Conservation (phyloP, 2,888 invertebrate genomes). For the Prenolepis imparis region DNA sequence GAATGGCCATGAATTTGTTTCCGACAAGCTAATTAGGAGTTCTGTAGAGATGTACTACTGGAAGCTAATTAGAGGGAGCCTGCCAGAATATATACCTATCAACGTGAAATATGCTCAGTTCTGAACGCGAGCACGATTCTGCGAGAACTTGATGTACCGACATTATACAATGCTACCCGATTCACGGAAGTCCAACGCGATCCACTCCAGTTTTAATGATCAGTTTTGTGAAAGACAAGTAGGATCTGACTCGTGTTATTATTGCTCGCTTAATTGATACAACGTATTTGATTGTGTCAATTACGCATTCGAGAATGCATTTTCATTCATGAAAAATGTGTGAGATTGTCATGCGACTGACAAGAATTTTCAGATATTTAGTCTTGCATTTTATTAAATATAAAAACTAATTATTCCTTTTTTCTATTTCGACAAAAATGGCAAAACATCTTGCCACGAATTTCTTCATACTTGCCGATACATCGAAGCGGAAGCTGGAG, state of each 20-base stretch:
- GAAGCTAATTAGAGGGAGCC: constrained; percentile 32
- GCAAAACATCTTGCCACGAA: too few species aligned
- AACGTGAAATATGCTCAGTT: constrained; percentile 26
- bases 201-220: constrained; percentile 76
- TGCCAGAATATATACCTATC: constrained; percentile 41
- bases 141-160: constrained; percentile 23
- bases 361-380: neutral
- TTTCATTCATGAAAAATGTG: neutral
- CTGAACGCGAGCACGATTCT: constrained; percentile 17
- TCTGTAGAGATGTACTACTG: constrained; percentile 39
- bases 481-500: neutral
- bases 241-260: constrained; percentile 64
- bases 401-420: neutral
- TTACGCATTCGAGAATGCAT: neutral
- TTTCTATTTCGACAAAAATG: neutral
- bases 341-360: neutral
- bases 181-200: constrained; percentile 62
- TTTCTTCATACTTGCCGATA: neutral
- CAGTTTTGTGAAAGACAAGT: constrained; percentile 64
- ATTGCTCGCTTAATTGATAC: constrained; percentile 74
- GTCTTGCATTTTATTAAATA: neutral
- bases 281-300: constrained; percentile 39
- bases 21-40: constrained; percentile 37
- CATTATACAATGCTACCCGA: constrained; percentile 29
- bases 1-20: constrained; percentile 43